Base-by-base conservation (phyloP, 2,888 invertebrate species). In the Drosophila meridionalis region DNA sequence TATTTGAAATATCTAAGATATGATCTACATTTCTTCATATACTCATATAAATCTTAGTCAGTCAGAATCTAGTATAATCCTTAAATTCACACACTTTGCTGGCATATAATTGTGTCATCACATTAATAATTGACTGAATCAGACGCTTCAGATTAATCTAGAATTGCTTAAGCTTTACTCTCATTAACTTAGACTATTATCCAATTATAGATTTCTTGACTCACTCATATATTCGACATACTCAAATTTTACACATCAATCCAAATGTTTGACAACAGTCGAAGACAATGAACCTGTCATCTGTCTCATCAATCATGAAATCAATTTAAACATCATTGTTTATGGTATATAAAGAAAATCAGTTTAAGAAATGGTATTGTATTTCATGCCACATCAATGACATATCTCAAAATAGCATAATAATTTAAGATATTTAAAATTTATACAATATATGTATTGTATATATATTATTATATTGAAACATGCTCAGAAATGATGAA, bases 381-480 rank as follows among this genome's bases (percentile, higher is more conserved):
- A 43, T 45, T 20, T 7, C 45, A 58, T 62, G 55, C 20, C 32
- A 43, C 53, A 42, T 2, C 9, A 59, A 34, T 1, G 12, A 50
- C 5, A 34, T 2, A 6, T 2, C 34, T 34, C n/a, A 26, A 14
- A 3, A 47, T 48, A 8, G 4, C n/a, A 12, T 3, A 20, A 48
- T 36, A 26, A 58, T 42, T 34, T 20, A 32, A 43, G 26, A 42
- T 12, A 43, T 20, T 32, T 9, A 11, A 6, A 40, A 7, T 20
- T 20, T 20, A 20, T 20, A 20, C 20, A 20, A 20, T 20, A 20
- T 20, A 20, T 20, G 20, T 20, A 20, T 20, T 3, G 12, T 0
- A 34, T 12, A 32, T 20, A 12, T 28, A 47, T 28, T 28, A 47
- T 3, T 3, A 36, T 42, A 30, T 36, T 28, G 3, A 60, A 60